A percentile compares a stretch with the other conserved stretches of the same genome.
Evolutionary conservation across 2,888 invertebrate genomes (phyloP).

Genomic region (Eupithecia pulchellata): DNA sequence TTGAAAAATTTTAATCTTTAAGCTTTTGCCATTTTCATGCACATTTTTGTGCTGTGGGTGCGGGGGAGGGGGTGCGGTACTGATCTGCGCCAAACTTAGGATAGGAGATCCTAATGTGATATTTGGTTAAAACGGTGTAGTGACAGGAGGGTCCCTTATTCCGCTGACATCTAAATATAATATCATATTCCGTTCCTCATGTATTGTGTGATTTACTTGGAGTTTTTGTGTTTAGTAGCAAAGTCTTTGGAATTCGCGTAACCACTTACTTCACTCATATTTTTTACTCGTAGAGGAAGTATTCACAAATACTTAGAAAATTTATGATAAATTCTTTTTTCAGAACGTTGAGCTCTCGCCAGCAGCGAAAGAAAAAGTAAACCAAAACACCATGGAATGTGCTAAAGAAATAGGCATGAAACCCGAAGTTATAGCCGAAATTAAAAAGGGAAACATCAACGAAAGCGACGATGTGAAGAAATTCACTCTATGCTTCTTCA

Average conservation of each 20-base stretch:
- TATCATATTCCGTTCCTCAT: too few relatives aligned
- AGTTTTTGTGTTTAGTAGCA: neutral
- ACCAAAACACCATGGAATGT: conserved; percentile 60
- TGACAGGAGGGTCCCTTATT: too few relatives aligned
- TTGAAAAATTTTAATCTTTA: too few relatives aligned
- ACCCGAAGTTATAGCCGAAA: conserved; percentile 64
- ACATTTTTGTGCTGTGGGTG: too few relatives aligned
- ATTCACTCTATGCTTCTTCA: conserved; percentile 77
- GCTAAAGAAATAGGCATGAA: conserved; percentile 69
- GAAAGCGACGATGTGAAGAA: conserved; percentile 76
- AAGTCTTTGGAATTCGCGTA: neutral
- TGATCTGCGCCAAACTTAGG: too few relatives aligned
- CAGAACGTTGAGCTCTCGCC: conserved; percentile 65
- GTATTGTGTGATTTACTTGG: too few relatives aligned
- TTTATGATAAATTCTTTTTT: conserved; percentile 27
- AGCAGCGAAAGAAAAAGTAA: conserved; percentile 65
- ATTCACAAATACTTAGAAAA: neutral
- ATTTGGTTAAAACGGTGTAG: too few relatives aligned
- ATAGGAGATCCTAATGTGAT: too few relatives aligned
- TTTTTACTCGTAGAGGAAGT: neutral
- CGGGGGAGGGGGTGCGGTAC: too few relatives aligned
- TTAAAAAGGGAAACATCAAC: conserved; percentile 69
- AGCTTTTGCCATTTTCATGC: too few relatives aligned
- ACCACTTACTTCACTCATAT: neutral
- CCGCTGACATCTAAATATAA: too few relatives aligned